phyloP scores from a whole-genome alignment of 2,888 invertebrate species.

The Schizotus pectinicornis region DNA sequence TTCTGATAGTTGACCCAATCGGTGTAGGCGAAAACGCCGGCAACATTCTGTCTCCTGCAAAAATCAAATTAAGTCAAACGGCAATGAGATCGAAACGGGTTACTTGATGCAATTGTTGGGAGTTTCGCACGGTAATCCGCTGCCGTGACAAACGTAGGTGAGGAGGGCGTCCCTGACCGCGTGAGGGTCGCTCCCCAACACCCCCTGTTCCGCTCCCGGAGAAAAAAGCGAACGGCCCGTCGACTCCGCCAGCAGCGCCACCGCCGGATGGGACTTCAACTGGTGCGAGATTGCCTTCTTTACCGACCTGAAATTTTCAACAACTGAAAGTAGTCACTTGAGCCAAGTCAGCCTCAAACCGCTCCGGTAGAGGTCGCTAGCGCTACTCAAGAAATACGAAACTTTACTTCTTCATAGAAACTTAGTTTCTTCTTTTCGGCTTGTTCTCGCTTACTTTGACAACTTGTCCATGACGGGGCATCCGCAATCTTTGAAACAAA shows the following conservation, averaged over 20 bases:
- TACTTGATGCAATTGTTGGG: constrained; percentile 58
- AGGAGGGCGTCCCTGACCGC: constrained; percentile 80
- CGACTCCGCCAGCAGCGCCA: constrained; percentile 72
- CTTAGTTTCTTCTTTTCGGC: too few relatives aligned
- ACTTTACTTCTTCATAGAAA: too few relatives aligned
- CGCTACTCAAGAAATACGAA: too few relatives aligned
- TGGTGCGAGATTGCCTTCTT: constrained; percentile 68
- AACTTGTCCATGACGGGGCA: constrained; percentile 74
- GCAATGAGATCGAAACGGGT: constrained; percentile 63
- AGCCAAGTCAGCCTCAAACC: too few relatives aligned
- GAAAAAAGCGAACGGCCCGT: constrained; percentile 71
- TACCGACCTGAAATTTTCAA: constrained; percentile 59
- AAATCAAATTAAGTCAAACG: constrained; percentile 47
- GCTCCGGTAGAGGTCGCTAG: too few relatives aligned
- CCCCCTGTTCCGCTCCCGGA: constrained; percentile 64
- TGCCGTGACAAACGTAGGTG: constrained; percentile 85
- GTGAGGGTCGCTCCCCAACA: constrained; percentile 69
- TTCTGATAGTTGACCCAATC: constrained; percentile 79
- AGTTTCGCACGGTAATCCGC: constrained; percentile 76
- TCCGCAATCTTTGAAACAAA: constrained; percentile 86
- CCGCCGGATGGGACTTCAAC: constrained; percentile 75
- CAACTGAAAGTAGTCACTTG: too few relatives aligned
- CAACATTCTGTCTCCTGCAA: constrained; percentile 67
- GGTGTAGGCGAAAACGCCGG: constrained; percentile 79
- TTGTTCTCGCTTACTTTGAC: constrained; percentile 55